A percentile compares a stretch with the other conserved stretches of the same genome.
Conservation (phyloP, 2,888 invertebrate species). For the Zaprionus bogoriensis region DNA sequence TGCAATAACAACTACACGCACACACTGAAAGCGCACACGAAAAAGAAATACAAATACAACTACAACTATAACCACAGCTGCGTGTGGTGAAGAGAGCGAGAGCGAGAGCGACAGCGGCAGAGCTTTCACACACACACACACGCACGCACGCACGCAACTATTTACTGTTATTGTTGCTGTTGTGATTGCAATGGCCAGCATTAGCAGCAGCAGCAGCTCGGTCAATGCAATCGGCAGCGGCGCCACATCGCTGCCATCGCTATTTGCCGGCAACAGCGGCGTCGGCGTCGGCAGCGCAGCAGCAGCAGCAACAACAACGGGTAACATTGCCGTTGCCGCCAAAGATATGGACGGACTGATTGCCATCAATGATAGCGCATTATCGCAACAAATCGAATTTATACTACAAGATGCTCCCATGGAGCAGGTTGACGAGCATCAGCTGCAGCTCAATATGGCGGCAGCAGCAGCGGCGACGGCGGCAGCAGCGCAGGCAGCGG, state of each 20-base stretch:
- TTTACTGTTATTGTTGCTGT: slow-evolving; percentile 27
- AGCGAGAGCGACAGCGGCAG: not conserved
- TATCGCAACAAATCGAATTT: slow-evolving; percentile 83
- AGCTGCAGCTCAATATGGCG: slow-evolving; percentile 45
- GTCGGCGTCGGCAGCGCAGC: slow-evolving; percentile 28
- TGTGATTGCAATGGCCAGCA: slow-evolving; percentile 52
- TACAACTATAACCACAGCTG: no score
- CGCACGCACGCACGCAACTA: no score
- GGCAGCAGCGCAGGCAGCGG: slow-evolving; percentile 59
- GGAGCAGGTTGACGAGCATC: slow-evolving; percentile 78
- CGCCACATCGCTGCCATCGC: slow-evolving; percentile 56
- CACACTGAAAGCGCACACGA: not conserved
- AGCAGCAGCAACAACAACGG: slow-evolving; percentile 33
- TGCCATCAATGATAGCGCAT: slow-evolving; percentile 82
- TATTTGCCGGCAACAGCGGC: slow-evolving; percentile 52
- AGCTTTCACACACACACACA: slow-evolving; percentile 21
- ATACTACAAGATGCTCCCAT: slow-evolving; percentile 82
- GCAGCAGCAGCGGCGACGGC: slow-evolving; percentile 34
- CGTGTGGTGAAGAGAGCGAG: not conserved
- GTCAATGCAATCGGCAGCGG: no score
- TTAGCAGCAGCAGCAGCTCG: slow-evolving; percentile 35
- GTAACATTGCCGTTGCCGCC: slow-evolving; percentile 39
- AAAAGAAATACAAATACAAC: no score
- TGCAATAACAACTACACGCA: no score
- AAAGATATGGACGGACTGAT: slow-evolving; percentile 81